Percentiles rank a stretch among this genome's conserved stretches.
Conservation (phyloP, 2,113 vertebrate species). For the Psittacula cyanocephala region DNA sequence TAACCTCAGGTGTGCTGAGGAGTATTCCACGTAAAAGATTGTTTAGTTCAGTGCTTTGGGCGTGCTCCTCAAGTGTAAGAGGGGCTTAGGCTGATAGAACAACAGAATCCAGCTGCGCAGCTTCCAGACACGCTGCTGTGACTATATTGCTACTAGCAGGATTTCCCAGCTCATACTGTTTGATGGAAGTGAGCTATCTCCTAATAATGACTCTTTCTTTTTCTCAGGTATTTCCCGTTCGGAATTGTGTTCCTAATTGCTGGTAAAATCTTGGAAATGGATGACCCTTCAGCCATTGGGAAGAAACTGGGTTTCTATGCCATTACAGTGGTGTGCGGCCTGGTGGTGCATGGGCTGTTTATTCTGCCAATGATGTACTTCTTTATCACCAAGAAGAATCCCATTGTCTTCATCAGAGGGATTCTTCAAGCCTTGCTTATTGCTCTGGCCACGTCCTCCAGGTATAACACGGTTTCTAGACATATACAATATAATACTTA, state of each 20-base stretch:
- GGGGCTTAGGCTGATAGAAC: neutral
- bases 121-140: neutral
- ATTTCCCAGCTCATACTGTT: neutral
- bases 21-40: neutral
- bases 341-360: slow-evolving; percentile 91
- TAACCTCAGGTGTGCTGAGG: neutral
- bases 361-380: slow-evolving; percentile 95
- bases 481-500: neutral
- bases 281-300: slow-evolving; percentile 91
- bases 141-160: neutral
- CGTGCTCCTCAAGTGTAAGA: neutral
- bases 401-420: slow-evolving; percentile 96
- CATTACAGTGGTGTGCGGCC: slow-evolving; percentile 91
- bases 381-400: slow-evolving; percentile 96
- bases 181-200: neutral
- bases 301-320: slow-evolving; percentile 96
- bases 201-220: neutral
- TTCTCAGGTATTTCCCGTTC: slow-evolving; percentile 92
- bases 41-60: neutral
- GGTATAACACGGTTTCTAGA: slow-evolving; percentile 68
- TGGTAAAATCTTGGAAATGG: slow-evolving; percentile 99
- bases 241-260: slow-evolving; percentile 98
- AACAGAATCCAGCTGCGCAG: accelerated
- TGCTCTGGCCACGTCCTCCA: slow-evolving; percentile 95
- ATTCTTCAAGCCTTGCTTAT: slow-evolving; percentile 96